These are phyloP conservation scores for Bryconaethiops microstoma DNA, from an alignment of 2,797 vertebrate species.

Conservation along the genomic window DNA sequence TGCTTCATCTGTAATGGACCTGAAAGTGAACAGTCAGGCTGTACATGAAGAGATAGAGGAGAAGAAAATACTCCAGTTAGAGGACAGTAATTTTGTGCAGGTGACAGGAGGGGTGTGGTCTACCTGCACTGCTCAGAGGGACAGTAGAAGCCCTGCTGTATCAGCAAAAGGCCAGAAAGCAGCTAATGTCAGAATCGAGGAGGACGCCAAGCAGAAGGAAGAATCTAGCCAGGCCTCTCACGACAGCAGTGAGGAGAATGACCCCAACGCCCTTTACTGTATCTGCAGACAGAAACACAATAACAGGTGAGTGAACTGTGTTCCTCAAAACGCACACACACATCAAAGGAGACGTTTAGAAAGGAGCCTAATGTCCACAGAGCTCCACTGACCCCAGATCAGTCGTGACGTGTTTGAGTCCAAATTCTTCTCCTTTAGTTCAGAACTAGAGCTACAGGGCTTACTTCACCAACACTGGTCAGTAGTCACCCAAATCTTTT, in stretches of 20 bases:
- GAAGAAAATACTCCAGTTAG: slow-evolving; percentile 53
- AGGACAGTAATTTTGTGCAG: slow-evolving; percentile 10
- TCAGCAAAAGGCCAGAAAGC: slow-evolving; percentile 54
- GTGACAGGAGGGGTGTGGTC: background rate
- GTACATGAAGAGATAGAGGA: background rate
- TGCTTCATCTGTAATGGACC: slow-evolving; percentile 1
- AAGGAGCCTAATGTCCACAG: too few species aligned
- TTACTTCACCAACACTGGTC: too few species aligned
- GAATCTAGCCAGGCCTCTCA: slow-evolving; percentile 55
- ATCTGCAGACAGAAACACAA: slow-evolving; percentile 89
- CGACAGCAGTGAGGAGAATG: slow-evolving; percentile 76
- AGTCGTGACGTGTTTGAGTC: too few species aligned
- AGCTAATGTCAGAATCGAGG: slow-evolving; percentile 45
- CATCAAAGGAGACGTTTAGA: too few species aligned
- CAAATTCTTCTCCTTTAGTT: too few species aligned
- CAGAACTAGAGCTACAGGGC: too few species aligned
- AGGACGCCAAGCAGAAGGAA: slow-evolving; percentile 52
- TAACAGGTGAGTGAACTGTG: slow-evolving; percentile 80
- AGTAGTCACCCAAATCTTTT: too few species aligned
- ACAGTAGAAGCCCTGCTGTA: slow-evolving; percentile 27
- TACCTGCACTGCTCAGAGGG: background rate
- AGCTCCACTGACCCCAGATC: too few species aligned
- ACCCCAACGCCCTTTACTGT: slow-evolving; percentile 83
- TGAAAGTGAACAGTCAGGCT: background rate
- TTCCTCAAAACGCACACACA: too few species aligned